Conservation (phyloP, 2,797 vertebrate genomes). For the Leucoraja ocellata region DNA sequence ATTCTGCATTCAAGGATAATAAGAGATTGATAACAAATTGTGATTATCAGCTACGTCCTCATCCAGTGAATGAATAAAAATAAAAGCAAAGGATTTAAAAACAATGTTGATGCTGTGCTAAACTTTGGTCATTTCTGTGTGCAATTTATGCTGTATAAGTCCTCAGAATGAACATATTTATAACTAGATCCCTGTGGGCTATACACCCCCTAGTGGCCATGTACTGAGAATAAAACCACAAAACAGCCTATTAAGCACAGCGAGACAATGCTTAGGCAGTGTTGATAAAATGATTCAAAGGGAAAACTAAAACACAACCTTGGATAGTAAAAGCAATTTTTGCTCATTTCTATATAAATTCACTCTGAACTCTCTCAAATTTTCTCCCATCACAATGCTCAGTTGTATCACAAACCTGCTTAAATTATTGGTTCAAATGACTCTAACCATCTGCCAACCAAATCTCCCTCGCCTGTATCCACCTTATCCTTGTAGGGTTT, state of each 20-base stretch:
- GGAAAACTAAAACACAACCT: not conserved
- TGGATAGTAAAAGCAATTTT: not conserved
- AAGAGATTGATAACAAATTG: no score
- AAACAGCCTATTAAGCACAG: not conserved
- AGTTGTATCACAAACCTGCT: not conserved
- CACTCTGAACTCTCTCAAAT: not conserved
- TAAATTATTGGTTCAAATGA: not conserved
- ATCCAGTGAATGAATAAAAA: no score
- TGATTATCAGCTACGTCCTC: no score
- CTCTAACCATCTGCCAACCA: no score
- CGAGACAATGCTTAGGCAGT: not conserved
- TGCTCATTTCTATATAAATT: not conserved
- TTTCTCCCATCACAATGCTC: not conserved
- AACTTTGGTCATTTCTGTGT: not conserved
- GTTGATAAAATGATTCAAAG: not conserved
- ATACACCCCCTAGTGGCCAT: not conserved
- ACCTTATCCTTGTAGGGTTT: no score
- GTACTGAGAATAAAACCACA: not conserved
- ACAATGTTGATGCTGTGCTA: not conserved
- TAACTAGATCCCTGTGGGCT: not conserved
- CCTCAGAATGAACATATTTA: not conserved
- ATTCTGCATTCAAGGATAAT: no score
- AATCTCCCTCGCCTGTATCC: no score
- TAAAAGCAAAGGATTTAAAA: not conserved
- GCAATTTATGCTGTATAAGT: not conserved